Base-by-base conservation (phyloP, 2,888 invertebrate species). In the Drosophila maculinotata region DNA sequence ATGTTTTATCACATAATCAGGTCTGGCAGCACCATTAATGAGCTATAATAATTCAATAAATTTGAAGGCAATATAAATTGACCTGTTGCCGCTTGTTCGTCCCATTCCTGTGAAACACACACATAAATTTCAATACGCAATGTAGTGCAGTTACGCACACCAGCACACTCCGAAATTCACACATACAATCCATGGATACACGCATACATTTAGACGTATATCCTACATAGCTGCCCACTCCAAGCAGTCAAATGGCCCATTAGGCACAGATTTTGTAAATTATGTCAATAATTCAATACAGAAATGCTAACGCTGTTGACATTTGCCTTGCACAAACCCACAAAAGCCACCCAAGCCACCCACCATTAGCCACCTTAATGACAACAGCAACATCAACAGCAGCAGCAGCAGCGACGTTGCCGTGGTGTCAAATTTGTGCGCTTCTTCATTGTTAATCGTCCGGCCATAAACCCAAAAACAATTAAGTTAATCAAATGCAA, bases 181-280 rank as follows among this genome's bases (percentile, higher is more conserved):
- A 41, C 14, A 28, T n/a, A 31, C n/a, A 35, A 36, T 1, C 9
- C 14, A 45, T 30, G 12, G 12, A 30, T 5, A 31, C 30, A 39
- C 2, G 51, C 57, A 31, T 15, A 47, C 38, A 56, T 51, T 10
- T 38, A 38, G 53, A 42, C 58, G 41, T 28, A 53, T 30, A 72
- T 72, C 39, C 69, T 51, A 45, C 49, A 45, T 12, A 14, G 58
- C 47, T 36, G 25, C 71, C 47, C 58, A 62, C 48, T 56, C 53
- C 62, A 57, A 69, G 62, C 69, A 78, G 62, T 80, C 74, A 76
- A 59, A 78, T 74, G 80, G 72, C 73, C 78, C 83, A 83, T 83
- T 85, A 83, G 86, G 78, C 83, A 85, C 83, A 83, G 83, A 83
- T 83, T 85, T 80, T 78, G 83, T 83, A 80, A 83, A 85, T 83